Percentiles rank a stretch among this genome's conserved stretches.
phyloP scores from a whole-genome alignment of 2,113 vertebrate species.

The Cyrtonyx montezumae region DNA sequence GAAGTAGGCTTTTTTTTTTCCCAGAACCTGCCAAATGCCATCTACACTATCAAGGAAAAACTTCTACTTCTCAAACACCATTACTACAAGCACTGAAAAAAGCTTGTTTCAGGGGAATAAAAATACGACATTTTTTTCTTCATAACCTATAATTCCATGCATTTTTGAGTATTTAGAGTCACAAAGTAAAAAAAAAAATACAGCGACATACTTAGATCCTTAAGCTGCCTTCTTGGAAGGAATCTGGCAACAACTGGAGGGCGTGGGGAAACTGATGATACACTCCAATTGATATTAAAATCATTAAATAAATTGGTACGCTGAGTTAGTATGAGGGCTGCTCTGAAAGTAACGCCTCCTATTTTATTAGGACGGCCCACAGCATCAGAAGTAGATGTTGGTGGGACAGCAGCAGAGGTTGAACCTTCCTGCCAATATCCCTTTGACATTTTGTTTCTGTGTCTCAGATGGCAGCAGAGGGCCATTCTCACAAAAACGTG shows the following conservation, averaged over 20 bases:
- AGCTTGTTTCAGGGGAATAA: neutral
- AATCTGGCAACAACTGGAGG: neutral
- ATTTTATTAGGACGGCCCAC: no score
- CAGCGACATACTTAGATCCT: neutral
- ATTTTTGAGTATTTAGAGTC: neutral
- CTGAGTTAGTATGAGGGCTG: neutral
- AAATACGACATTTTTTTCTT: neutral
- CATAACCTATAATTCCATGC: neutral
- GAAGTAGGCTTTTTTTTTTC: constrained; percentile 20
- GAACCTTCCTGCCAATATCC: no score
- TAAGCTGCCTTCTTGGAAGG: neutral
- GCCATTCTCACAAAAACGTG: no score
- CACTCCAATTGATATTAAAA: neutral
- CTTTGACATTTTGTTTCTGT: no score
- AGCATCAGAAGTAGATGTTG: no score
- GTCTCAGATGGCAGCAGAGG: no score
- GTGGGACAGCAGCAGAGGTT: no score
- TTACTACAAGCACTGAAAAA: neutral
- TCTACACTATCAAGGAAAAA: neutral
- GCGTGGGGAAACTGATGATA: accelerated
- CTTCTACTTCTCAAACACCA: neutral
- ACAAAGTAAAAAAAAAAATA: neutral
- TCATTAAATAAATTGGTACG: neutral
- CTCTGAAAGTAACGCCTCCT: no score
- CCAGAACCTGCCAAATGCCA: neutral